Conservation (phyloP, 2,888 invertebrate species). For the Aquatica leii region DNA sequence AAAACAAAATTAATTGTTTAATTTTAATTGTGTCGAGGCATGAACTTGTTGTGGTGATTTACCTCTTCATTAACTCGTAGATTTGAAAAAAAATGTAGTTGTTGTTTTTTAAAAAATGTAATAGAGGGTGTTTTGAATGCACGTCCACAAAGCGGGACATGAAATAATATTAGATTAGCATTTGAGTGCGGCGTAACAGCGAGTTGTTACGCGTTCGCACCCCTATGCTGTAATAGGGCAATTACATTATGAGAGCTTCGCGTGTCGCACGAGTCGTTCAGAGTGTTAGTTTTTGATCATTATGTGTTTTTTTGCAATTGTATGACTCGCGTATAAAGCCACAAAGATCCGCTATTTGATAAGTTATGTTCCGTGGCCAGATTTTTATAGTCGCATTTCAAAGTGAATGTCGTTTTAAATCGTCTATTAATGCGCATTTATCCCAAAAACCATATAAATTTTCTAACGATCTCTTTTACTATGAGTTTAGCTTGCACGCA, state of each 20-base stretch:
- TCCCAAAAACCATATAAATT: slow-evolving; percentile 28
- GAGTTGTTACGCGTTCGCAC: slow-evolving; percentile 39
- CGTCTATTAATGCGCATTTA: slow-evolving; percentile 33
- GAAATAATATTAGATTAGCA: slow-evolving; percentile 53
- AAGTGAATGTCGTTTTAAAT: slow-evolving; percentile 30
- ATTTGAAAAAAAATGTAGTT: no score
- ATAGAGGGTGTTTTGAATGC: slow-evolving; percentile 13
- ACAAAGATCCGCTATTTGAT: slow-evolving; percentile 38
- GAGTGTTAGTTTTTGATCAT: slow-evolving; percentile 53
- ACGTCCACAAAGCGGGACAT: slow-evolving; percentile 28
- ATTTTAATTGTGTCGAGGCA: slow-evolving; percentile 24
- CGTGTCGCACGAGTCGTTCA: slow-evolving; percentile 49
- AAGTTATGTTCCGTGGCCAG: slow-evolving; percentile 35
- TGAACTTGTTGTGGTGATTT: slow-evolving; percentile 14
- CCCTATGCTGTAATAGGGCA: slow-evolving; percentile 46
- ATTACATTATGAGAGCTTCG: slow-evolving; percentile 58
- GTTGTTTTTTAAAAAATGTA: no score
- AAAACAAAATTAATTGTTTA: slow-evolving; percentile 23
- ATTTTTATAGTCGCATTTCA: slow-evolving; percentile 37
- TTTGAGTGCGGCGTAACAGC: slow-evolving; percentile 51
- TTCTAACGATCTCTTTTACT: slow-evolving; percentile 25
- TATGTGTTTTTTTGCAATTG: slow-evolving; percentile 46
- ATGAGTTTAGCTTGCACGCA: slow-evolving; percentile 9
- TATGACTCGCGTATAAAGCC: slow-evolving; percentile 34
- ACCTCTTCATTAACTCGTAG: no score